A percentile compares a stretch with the other conserved stretches of the same genome.
Conservation (phyloP, 2,113 vertebrate species). For the Cyanocitta stelleri region DNA sequence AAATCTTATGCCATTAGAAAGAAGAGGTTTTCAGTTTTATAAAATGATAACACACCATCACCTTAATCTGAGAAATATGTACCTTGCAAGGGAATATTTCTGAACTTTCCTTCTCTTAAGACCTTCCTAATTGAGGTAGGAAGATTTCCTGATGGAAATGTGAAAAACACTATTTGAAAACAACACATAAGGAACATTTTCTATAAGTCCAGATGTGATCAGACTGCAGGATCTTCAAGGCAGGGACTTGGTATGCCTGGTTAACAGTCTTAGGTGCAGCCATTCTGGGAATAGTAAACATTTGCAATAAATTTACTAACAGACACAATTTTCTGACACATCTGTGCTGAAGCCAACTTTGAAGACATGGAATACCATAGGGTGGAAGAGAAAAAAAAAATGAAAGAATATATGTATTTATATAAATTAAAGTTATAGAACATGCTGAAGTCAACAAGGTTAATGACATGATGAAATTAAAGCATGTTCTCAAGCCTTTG, state of each 20-base stretch:
- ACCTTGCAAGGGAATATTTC: not conserved
- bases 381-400: not conserved
- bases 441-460: not conserved
- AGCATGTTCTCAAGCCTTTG: not conserved
- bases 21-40: not conserved
- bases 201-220: not conserved
- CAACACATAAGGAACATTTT: not conserved
- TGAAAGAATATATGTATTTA: not conserved
- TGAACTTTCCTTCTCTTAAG: not conserved
- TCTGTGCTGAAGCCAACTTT: not conserved
- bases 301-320: not conserved
- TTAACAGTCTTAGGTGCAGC: not conserved
- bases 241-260: not conserved
- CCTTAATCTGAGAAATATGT: not conserved
- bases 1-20: not conserved
- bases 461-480: not conserved
- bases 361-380: not conserved
- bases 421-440: not conserved
- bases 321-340: not conserved
- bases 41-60: not conserved
- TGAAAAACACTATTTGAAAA: not conserved
- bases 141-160: not conserved
- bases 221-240: not conserved
- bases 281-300: not conserved
- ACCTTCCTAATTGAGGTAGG: not conserved